Conservation (phyloP, 1,140 invertebrate genomes). For the Drosophila subobscura region DNA sequence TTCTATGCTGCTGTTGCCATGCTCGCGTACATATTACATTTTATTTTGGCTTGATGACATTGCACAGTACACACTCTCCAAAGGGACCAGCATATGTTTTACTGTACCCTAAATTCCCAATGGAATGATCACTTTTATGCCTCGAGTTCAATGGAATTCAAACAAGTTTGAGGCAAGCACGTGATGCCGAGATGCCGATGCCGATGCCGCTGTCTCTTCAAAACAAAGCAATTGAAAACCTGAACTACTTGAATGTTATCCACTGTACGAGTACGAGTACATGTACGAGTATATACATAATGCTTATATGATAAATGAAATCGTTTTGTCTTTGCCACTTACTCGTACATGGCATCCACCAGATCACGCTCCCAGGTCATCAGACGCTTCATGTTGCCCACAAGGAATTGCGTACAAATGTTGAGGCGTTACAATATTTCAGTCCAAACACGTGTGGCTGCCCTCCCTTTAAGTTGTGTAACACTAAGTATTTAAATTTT, state of each 20-base stretch:
- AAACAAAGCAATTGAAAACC: conserved; percentile 70
- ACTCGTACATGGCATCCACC: conserved; percentile 83
- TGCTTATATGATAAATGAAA: conserved; percentile 50
- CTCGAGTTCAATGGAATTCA: conserved; percentile 63
- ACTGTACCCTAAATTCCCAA: too few species aligned
- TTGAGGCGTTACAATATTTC: conserved; percentile 23
- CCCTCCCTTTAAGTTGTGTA: conserved; percentile 42
- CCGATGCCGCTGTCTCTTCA: conserved; percentile 19
- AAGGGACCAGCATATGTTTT: too few species aligned
- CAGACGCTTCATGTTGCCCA: conserved; percentile 76
- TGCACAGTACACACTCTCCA: too few species aligned
- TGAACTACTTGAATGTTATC: conserved; percentile 26
- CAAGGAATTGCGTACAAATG: conserved; percentile 56
- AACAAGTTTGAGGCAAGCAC: conserved; percentile 53
- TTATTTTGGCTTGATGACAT: conserved; percentile 6
- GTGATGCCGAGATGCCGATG: conserved; percentile 16
- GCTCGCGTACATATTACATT: conserved; percentile 15
- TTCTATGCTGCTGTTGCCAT: conserved; percentile 34
- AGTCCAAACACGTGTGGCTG: conserved; percentile 46
- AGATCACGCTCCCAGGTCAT: conserved; percentile 83
- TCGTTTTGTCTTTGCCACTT: conserved; percentile 65
- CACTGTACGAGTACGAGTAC: conserved; percentile 4
- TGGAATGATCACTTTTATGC: conserved; percentile 12
- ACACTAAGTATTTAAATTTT: conserved; percentile 9
- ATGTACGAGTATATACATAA: conserved; percentile 27